Conservation (phyloP, 2,888 invertebrate species). For the Campoletis raptor region DNA sequence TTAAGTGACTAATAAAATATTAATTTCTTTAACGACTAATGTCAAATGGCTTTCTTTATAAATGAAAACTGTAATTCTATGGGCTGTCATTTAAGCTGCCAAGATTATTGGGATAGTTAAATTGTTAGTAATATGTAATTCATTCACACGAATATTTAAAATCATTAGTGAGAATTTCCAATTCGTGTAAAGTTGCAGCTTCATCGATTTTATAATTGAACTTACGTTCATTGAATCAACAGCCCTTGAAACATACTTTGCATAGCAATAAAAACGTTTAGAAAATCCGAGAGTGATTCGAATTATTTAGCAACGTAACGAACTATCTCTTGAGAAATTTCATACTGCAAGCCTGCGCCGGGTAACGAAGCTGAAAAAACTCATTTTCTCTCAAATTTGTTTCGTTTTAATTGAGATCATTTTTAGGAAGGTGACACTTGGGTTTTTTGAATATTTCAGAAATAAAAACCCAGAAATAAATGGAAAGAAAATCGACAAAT, state of each 20-base stretch:
- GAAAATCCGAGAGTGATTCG: neutral
- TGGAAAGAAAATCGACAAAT: constrained; percentile 18
- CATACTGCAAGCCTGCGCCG: neutral
- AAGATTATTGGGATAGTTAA: too few species aligned
- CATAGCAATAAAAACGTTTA: neutral
- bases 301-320: neutral
- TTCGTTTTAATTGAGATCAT: constrained; percentile 9
- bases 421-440: constrained; percentile 16
- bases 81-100: too few species aligned
- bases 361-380: constrained; percentile 4
- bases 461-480: constrained; percentile 4
- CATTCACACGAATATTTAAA: too few species aligned
- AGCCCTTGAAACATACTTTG: neutral
- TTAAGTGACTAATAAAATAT: neutral
- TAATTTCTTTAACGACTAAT: neutral
- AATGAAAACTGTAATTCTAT: too few species aligned
- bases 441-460: constrained; percentile 36
- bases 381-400: neutral
- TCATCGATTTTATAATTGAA: too few species aligned
- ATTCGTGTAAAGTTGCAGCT: too few species aligned
- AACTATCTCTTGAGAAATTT: neutral
- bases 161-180: too few species aligned
- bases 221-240: too few species aligned
- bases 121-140: too few species aligned
- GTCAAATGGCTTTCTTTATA: too few species aligned